Percentiles rank a stretch among this genome's conserved stretches.
phyloP scores from a whole-genome alignment of 2,113 vertebrate species.

The Oenanthe oenanthe region DNA sequence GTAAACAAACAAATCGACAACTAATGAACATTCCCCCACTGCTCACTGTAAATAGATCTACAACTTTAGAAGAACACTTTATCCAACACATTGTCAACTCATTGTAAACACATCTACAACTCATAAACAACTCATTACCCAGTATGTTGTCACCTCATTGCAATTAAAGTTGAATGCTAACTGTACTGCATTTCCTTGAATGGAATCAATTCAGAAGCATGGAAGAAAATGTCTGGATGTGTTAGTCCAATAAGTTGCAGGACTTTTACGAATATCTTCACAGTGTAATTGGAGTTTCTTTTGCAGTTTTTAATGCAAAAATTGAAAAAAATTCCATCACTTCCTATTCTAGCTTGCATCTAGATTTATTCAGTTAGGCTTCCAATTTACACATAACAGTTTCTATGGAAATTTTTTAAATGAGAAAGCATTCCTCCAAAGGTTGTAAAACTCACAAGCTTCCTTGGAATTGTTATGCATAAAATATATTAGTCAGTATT shows the following conservation, averaged over 20 bases:
- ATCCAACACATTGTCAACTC: slow-evolving; percentile 85
- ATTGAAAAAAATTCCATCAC: neutral
- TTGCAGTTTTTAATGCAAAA: slow-evolving; percentile 20
- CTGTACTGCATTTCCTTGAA: slow-evolving; percentile 72
- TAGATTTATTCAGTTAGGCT: slow-evolving; percentile 4
- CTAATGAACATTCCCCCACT: slow-evolving; percentile 78
- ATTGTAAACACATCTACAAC: slow-evolving; percentile 85
- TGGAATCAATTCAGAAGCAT: slow-evolving; percentile 65
- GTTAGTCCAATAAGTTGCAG: slow-evolving; percentile 13
- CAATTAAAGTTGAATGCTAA: slow-evolving; percentile 83
- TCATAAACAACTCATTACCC: slow-evolving; percentile 85
- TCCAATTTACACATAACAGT: neutral
- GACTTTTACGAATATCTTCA: neutral
- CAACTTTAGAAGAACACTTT: slow-evolving; percentile 82
- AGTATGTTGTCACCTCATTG: slow-evolving; percentile 82
- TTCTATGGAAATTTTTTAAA: slow-evolving; percentile 36
- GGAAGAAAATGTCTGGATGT: slow-evolving; percentile 53
- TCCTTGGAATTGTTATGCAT: slow-evolving; percentile 38
- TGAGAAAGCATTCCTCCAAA: slow-evolving; percentile 34
- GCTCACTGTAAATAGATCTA: slow-evolving; percentile 80
- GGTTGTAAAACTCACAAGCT: slow-evolving; percentile 51
- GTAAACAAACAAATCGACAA: slow-evolving; percentile 85
- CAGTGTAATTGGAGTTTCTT: slow-evolving; percentile 12
- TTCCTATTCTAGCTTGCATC: slow-evolving; percentile 3
- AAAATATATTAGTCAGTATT: neutral